These are phyloP conservation scores for Iguana delicatissima DNA, from an alignment of 2,797 vertebrate genomes.

Conservation along the genomic window DNA sequence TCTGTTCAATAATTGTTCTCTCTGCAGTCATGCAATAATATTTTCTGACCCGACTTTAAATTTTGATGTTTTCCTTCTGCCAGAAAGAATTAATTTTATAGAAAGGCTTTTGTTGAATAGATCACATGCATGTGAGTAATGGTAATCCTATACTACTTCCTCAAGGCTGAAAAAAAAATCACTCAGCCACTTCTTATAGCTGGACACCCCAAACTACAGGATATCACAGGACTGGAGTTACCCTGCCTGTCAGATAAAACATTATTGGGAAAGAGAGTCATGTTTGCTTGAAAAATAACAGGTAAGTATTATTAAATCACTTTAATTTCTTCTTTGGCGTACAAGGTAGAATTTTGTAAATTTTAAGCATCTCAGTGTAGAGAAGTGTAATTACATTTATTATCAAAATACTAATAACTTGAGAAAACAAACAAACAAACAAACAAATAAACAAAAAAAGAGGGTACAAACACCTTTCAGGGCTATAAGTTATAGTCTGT, in stretches of 20 bases:
- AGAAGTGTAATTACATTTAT: slow-evolving; percentile 43
- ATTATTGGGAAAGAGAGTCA: background rate
- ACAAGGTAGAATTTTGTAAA: slow-evolving; percentile 8
- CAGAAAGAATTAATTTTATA: slow-evolving; percentile 53
- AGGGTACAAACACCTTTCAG: slow-evolving; percentile 51
- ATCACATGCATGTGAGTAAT: slow-evolving; percentile 36
- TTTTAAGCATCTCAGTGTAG: slow-evolving; percentile 29
- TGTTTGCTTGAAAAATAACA: slow-evolving; percentile 48
- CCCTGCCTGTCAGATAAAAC: background rate
- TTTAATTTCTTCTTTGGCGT: background rate
- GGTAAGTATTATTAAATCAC: slow-evolving; percentile 22
- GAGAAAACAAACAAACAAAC: slow-evolving; percentile 35
- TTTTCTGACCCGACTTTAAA: slow-evolving; percentile 54
- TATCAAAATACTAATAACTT: slow-evolving; percentile 42
- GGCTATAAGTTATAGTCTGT: slow-evolving; percentile 48
- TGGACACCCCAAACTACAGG: slow-evolving; percentile 21
- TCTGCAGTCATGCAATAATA: slow-evolving; percentile 29
- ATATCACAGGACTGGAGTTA: slow-evolving; percentile 41
- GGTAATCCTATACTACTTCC: slow-evolving; percentile 43
- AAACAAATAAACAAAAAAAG: slow-evolving; percentile 10
- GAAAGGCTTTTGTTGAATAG: slow-evolving; percentile 37
- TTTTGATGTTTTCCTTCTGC: slow-evolving; percentile 43
- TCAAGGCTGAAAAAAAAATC: slow-evolving; percentile 45
- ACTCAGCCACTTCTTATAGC: slow-evolving; percentile 36
- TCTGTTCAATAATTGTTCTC: slow-evolving; percentile 53